Conservation (phyloP, 2,797 vertebrate species). For the Echeneis naucrates region DNA sequence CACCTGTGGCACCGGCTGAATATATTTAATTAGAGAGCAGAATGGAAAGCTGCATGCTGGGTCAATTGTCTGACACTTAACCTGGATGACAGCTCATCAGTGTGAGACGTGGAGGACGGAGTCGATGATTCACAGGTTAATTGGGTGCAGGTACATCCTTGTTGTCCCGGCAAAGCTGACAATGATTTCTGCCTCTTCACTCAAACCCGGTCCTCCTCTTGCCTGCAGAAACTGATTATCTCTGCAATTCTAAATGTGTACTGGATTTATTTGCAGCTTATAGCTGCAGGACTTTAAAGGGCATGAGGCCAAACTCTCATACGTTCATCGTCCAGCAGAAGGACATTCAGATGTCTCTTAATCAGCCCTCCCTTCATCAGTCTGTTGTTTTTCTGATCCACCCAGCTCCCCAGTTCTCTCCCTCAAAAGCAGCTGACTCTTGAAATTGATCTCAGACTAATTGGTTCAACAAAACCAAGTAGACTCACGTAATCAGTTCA, state of each 20-base stretch:
- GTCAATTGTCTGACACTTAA: conserved; percentile 24
- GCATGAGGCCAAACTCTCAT: conserved; percentile 13
- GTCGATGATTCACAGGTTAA: conserved; percentile 35
- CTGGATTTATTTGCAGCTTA: background rate
- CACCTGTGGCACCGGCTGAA: conserved; percentile 5
- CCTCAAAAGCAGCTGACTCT: background rate
- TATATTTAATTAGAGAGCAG: conserved; percentile 4
- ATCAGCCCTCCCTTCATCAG: background rate
- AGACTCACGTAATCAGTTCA: background rate
- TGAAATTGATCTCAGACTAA: conserved; percentile 6
- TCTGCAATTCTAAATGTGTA: background rate
- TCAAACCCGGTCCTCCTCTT: background rate
- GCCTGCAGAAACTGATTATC: background rate
- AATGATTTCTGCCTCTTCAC: background rate
- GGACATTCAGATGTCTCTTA: background rate
- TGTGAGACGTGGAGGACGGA: background rate
- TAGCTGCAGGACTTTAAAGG: conserved; percentile 17
- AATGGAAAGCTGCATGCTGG: background rate
- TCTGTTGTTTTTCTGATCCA: background rate
- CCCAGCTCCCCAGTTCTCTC: background rate
- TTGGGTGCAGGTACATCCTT: conserved; percentile 24
- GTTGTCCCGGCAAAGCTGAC: conserved; percentile 2
- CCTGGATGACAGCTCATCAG: conserved; percentile 1
- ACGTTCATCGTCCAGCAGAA: background rate
- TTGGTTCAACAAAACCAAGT: background rate